These are phyloP conservation scores for Drosophila affinis DNA, from an alignment of 2,888 invertebrate species.

Conservation along the genomic window DNA sequence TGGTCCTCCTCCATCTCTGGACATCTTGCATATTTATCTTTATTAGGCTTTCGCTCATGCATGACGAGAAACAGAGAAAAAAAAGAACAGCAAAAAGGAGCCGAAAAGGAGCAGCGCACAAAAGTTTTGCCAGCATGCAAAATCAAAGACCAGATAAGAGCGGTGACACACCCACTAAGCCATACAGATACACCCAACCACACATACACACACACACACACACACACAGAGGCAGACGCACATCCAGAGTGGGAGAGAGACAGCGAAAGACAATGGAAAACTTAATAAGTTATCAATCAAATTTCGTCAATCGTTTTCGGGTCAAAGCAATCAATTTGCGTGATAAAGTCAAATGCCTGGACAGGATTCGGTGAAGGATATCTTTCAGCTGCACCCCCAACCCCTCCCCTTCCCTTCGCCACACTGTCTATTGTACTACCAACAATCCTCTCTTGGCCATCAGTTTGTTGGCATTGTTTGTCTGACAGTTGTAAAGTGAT, in stretches of 20 bases:
- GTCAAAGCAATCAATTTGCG: conserved; percentile 55
- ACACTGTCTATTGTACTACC: not conserved
- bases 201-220: conserved; percentile 12
- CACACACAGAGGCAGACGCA: conserved; percentile 16
- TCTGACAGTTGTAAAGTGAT: conserved; percentile 76
- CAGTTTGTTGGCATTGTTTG: conserved; percentile 57
- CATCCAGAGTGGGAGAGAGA: conserved; percentile 34
- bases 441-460: conserved; percentile 23
- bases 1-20: conserved; percentile 19
- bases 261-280: conserved; percentile 46
- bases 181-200: not conserved
- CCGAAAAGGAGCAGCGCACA: conserved; percentile 34
- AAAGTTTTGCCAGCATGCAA: conserved; percentile 73
- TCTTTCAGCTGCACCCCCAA: conserved; percentile 18
- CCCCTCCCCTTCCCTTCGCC: not conserved
- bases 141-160: conserved; percentile 22
- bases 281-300: conserved; percentile 79
- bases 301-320: conserved; percentile 71
- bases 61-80: conserved; percentile 36
- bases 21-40: conserved; percentile 70
- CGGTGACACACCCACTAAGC: conserved; percentile 23
- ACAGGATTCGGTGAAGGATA: conserved; percentile 34
- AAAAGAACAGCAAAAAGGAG: conserved; percentile 39
- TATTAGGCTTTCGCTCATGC: conserved; percentile 77
- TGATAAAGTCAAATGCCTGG: conserved; percentile 50